Evolutionary conservation across 2,888 invertebrate species (phyloP).

Genomic region (Dicyrtomina minuta): DNA sequence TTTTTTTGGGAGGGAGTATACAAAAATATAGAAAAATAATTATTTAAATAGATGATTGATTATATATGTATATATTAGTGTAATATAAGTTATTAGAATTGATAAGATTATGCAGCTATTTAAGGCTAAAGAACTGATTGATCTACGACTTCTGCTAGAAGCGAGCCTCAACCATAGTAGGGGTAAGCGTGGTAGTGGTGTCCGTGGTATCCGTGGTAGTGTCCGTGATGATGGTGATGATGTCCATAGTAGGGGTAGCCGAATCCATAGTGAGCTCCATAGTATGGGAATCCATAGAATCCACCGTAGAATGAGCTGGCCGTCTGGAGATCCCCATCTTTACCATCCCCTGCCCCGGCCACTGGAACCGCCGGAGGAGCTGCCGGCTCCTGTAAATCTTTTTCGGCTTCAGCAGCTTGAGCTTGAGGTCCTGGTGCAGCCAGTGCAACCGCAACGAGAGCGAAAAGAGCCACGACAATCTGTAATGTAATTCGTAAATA

Average conservation of each 20-base stretch:
- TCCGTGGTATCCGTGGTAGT: background rate
- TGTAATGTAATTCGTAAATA: background rate
- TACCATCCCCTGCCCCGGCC: background rate
- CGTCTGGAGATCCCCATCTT: constrained; percentile 15
- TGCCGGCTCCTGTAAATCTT: too few species aligned
- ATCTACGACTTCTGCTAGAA: too few species aligned
- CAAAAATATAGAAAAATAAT: too few species aligned
- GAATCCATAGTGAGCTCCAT: background rate
- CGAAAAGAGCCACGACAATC: constrained; percentile 7
- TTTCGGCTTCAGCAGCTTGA: background rate
- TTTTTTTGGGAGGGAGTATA: background rate
- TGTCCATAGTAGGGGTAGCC: constrained; percentile 2
- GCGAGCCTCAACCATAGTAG: background rate
- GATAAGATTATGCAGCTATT: too few species aligned
- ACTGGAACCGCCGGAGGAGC: too few species aligned
- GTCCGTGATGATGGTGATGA: too few species aligned
- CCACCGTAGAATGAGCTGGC: constrained; percentile 25
- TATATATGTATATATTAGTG: too few species aligned
- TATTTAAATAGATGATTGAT: too few species aligned
- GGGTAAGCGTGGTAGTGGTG: constrained; percentile 11
- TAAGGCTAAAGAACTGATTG: too few species aligned
- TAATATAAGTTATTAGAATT: too few species aligned
- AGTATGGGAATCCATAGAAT: background rate
- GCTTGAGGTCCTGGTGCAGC: constrained; percentile 4
- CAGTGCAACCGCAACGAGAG: constrained; percentile 8